Base-by-base conservation (phyloP, 2,797 vertebrate genomes). In the Luscinia megarhynchos region DNA sequence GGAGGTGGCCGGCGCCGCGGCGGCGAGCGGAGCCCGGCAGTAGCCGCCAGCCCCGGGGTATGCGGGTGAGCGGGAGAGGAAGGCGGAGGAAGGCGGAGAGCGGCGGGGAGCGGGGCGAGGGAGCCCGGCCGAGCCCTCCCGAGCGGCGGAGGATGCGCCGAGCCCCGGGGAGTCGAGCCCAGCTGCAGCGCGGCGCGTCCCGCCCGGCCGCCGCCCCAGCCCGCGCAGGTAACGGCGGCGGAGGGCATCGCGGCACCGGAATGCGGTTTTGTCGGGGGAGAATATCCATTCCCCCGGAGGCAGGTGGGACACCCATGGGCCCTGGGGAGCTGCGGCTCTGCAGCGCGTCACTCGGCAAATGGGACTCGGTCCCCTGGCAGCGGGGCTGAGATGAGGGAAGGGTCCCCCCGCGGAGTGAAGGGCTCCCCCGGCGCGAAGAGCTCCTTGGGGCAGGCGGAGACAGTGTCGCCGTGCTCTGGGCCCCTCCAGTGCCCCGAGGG, bases 121-220 rank as follows among this genome's bases (percentile, higher is more conserved):
- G 84, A 95, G 82, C 91, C 91, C 82, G 69, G 79, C 51, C 46
- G 62, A 90, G 78, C 77, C 68, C 85, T 80, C 68, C 83, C 36
- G 76, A 74, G 38, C 69, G 84, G 89, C 93, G 80, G 87, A 96
- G 94, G 87, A 95, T 95, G 95, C 89, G 84, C 92, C 89, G 68
- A 93, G 79, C 84, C 64, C 80, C 93, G 81, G 84, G 73, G 84
- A 91, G 84, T 34, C 92, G 74, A 87, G 72, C 46, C 32, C 92
- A 91, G 94, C 87, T 78, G 87, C 95, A 94, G 61, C 84, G 80
- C 91, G 89, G 91, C 36, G 87, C 84, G 12, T 54, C 84, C 53
- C 85, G 46, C 87, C 69, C 63, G 79, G 83, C 85, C 58, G 67
- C 88, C 85, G 63, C 72, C 88, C 78, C 57, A 80, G 43, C 80